These are phyloP conservation scores for Cephus pygmeus DNA, from an alignment of 2,888 invertebrate genomes.

Conservation along the genomic window DNA sequence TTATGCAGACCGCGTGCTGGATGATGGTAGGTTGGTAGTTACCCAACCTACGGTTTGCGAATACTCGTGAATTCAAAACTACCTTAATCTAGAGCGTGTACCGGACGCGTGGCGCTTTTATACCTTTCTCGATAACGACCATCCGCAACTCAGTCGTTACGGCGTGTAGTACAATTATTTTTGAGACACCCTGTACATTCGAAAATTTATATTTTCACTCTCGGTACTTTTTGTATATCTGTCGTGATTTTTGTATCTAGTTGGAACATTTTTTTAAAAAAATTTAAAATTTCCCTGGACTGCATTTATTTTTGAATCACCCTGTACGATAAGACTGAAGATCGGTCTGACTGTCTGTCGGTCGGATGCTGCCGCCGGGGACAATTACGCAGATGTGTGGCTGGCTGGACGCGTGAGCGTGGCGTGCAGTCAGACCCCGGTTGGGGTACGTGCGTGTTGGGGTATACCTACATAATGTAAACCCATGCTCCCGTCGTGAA, in stretches of 20 bases:
- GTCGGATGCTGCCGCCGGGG: conserved; percentile 63
- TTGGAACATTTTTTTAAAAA: background rate
- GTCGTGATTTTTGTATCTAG: background rate
- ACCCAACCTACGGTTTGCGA: conserved; percentile 44
- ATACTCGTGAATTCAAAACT: conserved; percentile 47
- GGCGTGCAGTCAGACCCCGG: conserved; percentile 38
- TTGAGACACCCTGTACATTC: background rate
- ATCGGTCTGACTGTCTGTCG: conserved; percentile 31
- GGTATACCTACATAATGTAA: conserved; percentile 39
- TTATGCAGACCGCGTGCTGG: conserved; percentile 47
- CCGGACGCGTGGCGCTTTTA: background rate
- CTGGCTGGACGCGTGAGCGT: conserved; percentile 47
- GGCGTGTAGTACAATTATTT: background rate
- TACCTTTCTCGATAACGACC: background rate
- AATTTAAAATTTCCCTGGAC: background rate
- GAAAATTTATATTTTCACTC: background rate
- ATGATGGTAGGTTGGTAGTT: conserved; percentile 42
- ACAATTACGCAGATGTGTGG: conserved; percentile 66
- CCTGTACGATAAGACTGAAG: conserved; percentile 43
- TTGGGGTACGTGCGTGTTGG: conserved; percentile 22
- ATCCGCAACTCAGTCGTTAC: background rate
- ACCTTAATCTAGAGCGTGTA: conserved; percentile 23
- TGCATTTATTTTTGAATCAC: conserved; percentile 32
- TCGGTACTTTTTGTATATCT: background rate
- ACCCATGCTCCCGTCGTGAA: conserved; percentile 45